Conservation (phyloP, 2,113 vertebrate genomes). For the Gymnarchus niloticus region DNA sequence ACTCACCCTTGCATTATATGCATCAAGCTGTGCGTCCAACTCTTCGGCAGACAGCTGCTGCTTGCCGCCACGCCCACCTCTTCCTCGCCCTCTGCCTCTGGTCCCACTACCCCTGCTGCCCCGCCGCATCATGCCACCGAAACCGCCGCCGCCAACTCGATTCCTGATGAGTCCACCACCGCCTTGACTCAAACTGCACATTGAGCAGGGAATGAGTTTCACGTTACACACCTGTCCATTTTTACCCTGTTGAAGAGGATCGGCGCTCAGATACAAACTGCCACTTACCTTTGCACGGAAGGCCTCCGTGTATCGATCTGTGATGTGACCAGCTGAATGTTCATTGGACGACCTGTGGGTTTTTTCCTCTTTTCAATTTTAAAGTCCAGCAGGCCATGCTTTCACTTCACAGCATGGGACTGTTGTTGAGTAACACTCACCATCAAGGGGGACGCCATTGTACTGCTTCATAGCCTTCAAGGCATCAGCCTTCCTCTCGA, state of each 20-base stretch:
- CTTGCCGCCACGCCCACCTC: conserved; percentile 66
- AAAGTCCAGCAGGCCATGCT: background rate
- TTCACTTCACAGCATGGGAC: background rate
- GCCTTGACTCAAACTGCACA: conserved; percentile 54
- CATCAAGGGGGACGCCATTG: conserved; percentile 90
- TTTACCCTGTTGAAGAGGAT: background rate
- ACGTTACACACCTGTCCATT: background rate
- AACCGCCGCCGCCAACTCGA: conserved; percentile 7
- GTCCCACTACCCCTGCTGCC: conserved; percentile 58
- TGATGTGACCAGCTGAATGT: conserved; percentile 96
- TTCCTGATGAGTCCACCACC: conserved; percentile 25
- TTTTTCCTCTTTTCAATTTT: background rate
- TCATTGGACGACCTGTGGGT: conserved; percentile 86
- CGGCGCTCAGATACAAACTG: background rate
- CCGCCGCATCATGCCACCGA: conserved; percentile 72
- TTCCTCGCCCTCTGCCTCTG: conserved; percentile 74
- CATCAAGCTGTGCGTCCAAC: conserved; percentile 94
- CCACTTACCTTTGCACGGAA: conserved; percentile 78
- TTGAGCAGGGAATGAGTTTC: background rate
- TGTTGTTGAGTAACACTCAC: conserved; percentile 52
- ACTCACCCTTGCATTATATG: conserved; percentile 92
- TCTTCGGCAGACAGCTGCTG: conserved; percentile 93
- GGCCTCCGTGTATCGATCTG: conserved; percentile 90
- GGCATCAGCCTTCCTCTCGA: conserved; percentile 89
- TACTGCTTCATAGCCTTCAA: conserved; percentile 98